Conservation (phyloP, 64 coral and sea anemone species). For the Montipora sp. region DNA sequence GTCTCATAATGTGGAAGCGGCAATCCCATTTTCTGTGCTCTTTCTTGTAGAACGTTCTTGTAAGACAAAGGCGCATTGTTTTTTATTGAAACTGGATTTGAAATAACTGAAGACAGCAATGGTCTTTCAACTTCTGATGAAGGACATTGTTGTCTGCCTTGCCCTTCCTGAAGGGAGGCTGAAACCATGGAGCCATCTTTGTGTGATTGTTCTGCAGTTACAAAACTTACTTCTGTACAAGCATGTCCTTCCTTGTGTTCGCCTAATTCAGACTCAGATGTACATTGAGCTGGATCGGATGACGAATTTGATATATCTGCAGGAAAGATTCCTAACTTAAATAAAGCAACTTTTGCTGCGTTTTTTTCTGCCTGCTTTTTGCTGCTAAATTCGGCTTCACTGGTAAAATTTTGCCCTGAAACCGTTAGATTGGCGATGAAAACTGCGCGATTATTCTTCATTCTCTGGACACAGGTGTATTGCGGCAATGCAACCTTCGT, state of each 20-base stretch:
- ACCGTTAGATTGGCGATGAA: constrained; percentile 5
- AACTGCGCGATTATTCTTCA: not conserved
- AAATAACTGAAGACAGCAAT: not conserved
- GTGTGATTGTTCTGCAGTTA: not conserved
- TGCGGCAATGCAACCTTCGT: constrained; percentile 5
- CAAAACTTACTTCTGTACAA: not conserved
- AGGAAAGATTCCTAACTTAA: constrained; percentile 24
- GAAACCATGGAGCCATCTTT: not conserved
- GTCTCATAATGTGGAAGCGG: constrained; percentile 58
- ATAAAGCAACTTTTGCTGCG: constrained; percentile 49
- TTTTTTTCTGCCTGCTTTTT: constrained; percentile 75
- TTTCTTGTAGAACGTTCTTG: constrained; percentile 63
- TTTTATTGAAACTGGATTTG: not conserved
- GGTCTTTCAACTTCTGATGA: not conserved
- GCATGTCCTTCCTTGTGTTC: not conserved
- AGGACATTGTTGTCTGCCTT: not conserved
- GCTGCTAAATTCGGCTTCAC: constrained; percentile 46
- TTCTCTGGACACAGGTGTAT: not conserved
- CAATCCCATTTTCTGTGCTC: constrained; percentile 43
- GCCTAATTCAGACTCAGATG: not conserved
- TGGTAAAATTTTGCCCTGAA: constrained; percentile 18
- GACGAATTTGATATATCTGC: not conserved
- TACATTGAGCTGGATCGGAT: not conserved
- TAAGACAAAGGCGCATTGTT: not conserved
- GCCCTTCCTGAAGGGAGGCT: not conserved